A percentile compares a stretch with the other conserved stretches of the same genome.
These are phyloP conservation scores for Parauchenoglanis ngamensis DNA, from an alignment of 2,797 vertebrate species.

Conservation along the genomic window DNA sequence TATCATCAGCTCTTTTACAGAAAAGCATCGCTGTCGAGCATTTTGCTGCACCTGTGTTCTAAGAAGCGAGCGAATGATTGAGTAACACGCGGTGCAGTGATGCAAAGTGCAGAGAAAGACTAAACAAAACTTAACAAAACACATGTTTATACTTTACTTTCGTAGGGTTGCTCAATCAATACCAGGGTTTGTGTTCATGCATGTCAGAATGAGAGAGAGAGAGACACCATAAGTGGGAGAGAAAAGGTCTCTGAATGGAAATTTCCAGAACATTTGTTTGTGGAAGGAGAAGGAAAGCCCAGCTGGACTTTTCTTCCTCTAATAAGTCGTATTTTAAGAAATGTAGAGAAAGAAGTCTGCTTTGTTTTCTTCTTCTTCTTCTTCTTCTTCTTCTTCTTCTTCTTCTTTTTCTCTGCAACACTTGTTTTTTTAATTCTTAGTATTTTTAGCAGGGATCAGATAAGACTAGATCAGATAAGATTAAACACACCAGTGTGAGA, in stretches of 20 bases:
- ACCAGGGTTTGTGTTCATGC: not conserved
- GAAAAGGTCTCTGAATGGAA: constrained; percentile 44
- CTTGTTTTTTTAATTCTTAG: not conserved
- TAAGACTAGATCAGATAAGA: not conserved
- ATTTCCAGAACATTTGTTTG: constrained; percentile 44
- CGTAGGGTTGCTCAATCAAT: not conserved
- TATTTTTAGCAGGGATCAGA: not conserved
- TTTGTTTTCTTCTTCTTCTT: constrained; percentile 38
- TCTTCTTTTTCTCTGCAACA: constrained; percentile 13
- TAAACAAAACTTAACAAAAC: not conserved
- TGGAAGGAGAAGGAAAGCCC: constrained; percentile 38
- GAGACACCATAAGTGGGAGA: not conserved
- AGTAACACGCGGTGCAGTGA: not conserved
- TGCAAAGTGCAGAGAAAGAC: not conserved
- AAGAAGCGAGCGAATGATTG: not conserved
- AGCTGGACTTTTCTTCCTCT: constrained; percentile 55
- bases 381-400: constrained; percentile 50
- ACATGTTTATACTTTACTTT: not conserved
- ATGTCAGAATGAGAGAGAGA: not conserved
- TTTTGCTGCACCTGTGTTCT: not conserved
- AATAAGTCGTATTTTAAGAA: constrained; percentile 53
- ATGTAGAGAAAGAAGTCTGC: constrained; percentile 36
- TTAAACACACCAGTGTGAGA: not conserved
- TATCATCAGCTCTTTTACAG: not conserved
- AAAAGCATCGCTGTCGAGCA: not conserved